Base-by-base conservation (phyloP, 2,888 invertebrate genomes). In the Meiosimyza decipiens region DNA sequence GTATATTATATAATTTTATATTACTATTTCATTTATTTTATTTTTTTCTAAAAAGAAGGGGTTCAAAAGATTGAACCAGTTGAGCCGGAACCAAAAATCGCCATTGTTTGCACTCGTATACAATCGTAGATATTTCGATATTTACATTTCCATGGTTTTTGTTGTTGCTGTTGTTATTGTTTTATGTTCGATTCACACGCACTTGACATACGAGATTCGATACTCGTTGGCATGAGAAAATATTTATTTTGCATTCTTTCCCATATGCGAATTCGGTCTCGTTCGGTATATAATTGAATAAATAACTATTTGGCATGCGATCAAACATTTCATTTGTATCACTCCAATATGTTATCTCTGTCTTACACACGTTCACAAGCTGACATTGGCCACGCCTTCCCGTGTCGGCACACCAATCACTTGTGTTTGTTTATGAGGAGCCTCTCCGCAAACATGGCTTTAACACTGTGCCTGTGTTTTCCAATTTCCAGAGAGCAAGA, bases 321-420 rank as follows among this genome's bases (percentile, higher is more conserved):
- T 18, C 16, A 55, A 55, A 55, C 55, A 15, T 18, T 57, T 22
- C 57, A 57, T 28, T 57, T 22, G 12, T 6, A 18, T 57, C 22
- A 6, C 57, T 6, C 11, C 28, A 13, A 9, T 6, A 18, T 22
- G 28, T 11, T 66, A 40, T 57, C 67, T 57, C 54, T 47, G 40
- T 49, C 6, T 4, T 15, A 16, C 57, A 18, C 67, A 47, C 28
- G 3, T 22, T 1, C 9, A 13, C 47, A 16, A 22, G 50, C 65
- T 6, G 11, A 16, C 33, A 49, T 65, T 28, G 54, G 72, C 72
- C 67, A 72, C 72, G 60, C 72, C 67, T 66, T 54, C 54, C 7
- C 28, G 13, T 62, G 52, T 62, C 66, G 59, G 33, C 62, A 67
- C 33, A 51, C 72, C 72, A 72, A 72, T 72, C 60, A 66, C n/a